Percentiles rank a stretch among this genome's conserved stretches.
Conservation (phyloP, 2,113 vertebrate species). For the Uropsilus gracilis region DNA sequence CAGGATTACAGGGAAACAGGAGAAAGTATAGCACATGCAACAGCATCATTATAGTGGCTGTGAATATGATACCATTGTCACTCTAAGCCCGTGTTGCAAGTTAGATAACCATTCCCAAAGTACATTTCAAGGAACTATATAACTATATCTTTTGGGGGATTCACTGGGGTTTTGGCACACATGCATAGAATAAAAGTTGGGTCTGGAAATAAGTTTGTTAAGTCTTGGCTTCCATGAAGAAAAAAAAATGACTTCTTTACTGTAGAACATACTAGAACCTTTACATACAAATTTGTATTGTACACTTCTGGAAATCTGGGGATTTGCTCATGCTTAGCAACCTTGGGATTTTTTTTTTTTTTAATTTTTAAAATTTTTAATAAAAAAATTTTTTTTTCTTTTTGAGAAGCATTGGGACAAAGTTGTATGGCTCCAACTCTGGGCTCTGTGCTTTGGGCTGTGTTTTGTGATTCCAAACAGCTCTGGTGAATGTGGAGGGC, state of each 20-base stretch:
- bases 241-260: not conserved
- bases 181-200: not conserved
- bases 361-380: no score
- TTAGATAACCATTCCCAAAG: not conserved
- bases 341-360: not conserved
- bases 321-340: not conserved
- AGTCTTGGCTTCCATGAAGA: not conserved
- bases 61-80: not conserved
- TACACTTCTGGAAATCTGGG: not conserved
- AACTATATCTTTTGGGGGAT: no score
- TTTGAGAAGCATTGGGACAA: not conserved
- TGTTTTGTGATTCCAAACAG: not conserved
- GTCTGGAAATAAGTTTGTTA: not conserved
- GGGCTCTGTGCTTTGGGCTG: not conserved
- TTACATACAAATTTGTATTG: not conserved
- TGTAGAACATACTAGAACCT: not conserved
- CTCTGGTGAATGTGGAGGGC: not conserved
- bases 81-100: not conserved
- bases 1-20: not conserved
- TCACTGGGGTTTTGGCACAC: no score
- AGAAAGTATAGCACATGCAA: not conserved
- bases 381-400: no score
- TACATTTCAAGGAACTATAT: not conserved
- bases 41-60: not conserved
- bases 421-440: not conserved